Evolutionary conservation across 2,888 invertebrate species (phyloP).

Genomic region (Leptopilina myrica): DNA sequence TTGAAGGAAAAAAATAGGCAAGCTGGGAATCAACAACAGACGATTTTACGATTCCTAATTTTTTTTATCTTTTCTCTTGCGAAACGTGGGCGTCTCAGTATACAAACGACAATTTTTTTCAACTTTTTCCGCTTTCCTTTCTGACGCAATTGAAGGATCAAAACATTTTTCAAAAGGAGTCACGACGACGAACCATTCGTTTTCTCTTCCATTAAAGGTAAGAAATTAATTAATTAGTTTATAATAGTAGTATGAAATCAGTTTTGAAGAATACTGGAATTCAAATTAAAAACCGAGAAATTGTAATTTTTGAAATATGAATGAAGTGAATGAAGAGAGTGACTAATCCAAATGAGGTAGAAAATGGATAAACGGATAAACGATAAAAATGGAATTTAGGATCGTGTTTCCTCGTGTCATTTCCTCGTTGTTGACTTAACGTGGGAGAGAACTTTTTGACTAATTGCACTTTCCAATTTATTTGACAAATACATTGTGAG

Average conservation of each 20-base stretch:
- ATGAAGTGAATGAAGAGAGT: too few species aligned
- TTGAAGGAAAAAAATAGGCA: not conserved
- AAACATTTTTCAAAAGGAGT: not conserved
- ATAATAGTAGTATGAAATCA: too few species aligned
- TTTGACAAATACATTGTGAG: not conserved
- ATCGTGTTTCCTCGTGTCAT: not conserved
- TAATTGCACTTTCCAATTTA: constrained; percentile 12
- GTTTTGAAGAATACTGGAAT: too few species aligned
- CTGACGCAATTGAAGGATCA: constrained; percentile 13
- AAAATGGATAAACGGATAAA: not conserved
- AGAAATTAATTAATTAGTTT: not conserved
- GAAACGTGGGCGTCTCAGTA: constrained; percentile 1
- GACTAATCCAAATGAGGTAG: not conserved
- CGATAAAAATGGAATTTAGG: not conserved
- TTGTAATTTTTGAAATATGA: too few species aligned
- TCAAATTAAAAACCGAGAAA: too few species aligned
- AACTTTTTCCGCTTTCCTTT: constrained; percentile 19
- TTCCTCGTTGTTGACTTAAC: not conserved
- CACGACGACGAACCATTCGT: not conserved
- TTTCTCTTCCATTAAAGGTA: not conserved
- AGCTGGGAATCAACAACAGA: not conserved
- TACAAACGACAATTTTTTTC: constrained; percentile 7
- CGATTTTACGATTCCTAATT: not conserved
- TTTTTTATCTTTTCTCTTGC: constrained; percentile 19
- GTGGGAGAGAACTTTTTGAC: not conserved